Evolutionary conservation across 2,888 invertebrate species (phyloP), one percentile per base, ranked within the genome.

Genomic region (Metopia argyrocephala): DNA sequence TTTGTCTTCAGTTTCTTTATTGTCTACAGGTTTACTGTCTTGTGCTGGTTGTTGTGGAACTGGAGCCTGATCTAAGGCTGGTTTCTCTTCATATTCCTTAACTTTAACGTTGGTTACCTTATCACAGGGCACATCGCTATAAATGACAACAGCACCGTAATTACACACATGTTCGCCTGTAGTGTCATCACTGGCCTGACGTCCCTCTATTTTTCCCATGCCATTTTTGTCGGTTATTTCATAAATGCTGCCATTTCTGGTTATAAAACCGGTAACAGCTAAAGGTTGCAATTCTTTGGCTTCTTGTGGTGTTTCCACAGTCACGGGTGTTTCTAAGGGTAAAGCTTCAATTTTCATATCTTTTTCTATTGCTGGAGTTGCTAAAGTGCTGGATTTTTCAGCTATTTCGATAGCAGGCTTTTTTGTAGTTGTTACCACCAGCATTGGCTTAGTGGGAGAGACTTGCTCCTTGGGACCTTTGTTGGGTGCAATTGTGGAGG

Each of bases 111-210:
- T 85, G 54, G 84, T 85, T n/a, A 89, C 76, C 68, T 86, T 65
- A 2, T 87, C 85, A 66, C 89, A 89, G 45, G 89, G 88, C 20
- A 86, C 83, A 73, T 89, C 89, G 75, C 89, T 89, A 79, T 89
- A 89, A 70, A 89, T 87, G 1, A 89, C 87, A 2, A 89, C 85
- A 2, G 79, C 84, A 66, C 89, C 89, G 9, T 88, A 88, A 59
- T 88, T 88, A 84, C 89, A 89, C 0, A 88, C 84, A 52, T 86
- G 85, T 6, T 83, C 56, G 5, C 78, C 83, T 12, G 9, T 38
- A 15, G 38, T 38, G 6, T 79, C 66, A 0, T 84, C 84, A 2
- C 70, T 18, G 12, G 56, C 79, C 65, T 88, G 86, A 3, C 89
- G 87, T 0, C 85, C 70, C 79, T 87, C 86, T 9, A 89, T 87